phyloP scores from a whole-genome alignment of 2,797 vertebrate genomes.

The Falco peregrinus region DNA sequence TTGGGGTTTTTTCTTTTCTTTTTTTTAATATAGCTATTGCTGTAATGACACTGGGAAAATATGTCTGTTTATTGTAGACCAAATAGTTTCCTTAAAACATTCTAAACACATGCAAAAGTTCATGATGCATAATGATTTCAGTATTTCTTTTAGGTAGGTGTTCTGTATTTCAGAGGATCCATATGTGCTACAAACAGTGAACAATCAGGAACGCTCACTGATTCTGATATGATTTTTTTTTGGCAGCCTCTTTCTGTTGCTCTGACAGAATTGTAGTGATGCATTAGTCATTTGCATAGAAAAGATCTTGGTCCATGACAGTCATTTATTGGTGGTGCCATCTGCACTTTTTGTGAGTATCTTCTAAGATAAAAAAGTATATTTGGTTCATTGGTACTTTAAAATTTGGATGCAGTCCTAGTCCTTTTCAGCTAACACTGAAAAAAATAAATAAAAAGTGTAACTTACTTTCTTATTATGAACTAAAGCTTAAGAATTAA shows the following conservation, averaged over 20 bases:
- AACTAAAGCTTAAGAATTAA: conserved; percentile 62
- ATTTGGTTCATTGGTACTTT: conserved; percentile 68
- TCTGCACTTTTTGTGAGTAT: conserved; percentile 77
- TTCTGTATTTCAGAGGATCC: conserved; percentile 75
- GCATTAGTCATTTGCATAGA: conserved; percentile 82
- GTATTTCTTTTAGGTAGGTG: conserved; percentile 75
- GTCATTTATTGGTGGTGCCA: conserved; percentile 80
- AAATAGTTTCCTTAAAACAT: conserved; percentile 78
- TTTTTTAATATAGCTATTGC: conserved; percentile 65
- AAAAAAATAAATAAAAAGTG: conserved; percentile 39
- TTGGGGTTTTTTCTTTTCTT: conserved; percentile 18
- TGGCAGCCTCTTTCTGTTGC: conserved; percentile 74
- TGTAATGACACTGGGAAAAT: conserved; percentile 72
- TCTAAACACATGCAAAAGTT: conserved; percentile 77
- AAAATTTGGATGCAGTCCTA: conserved; percentile 70
- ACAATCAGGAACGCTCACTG: conserved; percentile 78
- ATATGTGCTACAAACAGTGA: conserved; percentile 78
- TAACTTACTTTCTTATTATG: conserved; percentile 52
- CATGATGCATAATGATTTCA: conserved; percentile 73
- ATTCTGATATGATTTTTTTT: conserved; percentile 78
- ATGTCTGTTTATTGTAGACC: conserved; percentile 77
- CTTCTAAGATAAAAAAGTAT: conserved; percentile 71
- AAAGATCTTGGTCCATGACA: conserved; percentile 78
- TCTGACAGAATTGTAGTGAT: conserved; percentile 77
- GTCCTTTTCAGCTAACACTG: conserved; percentile 65